Conservation (phyloP, 2,797 vertebrate species). For the Echiichthys vipera region DNA sequence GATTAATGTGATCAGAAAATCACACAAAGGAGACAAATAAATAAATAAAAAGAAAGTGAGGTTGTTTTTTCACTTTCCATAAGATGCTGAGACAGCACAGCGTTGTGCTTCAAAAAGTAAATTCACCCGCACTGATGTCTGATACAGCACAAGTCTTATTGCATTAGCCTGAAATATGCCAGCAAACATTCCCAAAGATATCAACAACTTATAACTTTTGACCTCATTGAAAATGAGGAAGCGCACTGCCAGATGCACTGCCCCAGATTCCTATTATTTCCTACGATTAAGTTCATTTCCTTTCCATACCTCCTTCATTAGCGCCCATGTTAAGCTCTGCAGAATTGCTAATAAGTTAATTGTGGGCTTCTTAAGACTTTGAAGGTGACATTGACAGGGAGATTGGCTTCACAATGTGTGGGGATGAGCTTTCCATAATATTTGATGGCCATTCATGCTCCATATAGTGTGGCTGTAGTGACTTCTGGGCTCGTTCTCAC, state of each 20-base stretch:
- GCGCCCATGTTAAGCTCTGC: constrained; percentile 67
- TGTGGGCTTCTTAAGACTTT: constrained; percentile 77
- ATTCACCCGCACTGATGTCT: constrained; percentile 18
- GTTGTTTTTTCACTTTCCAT: constrained; percentile 1
- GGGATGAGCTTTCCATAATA: constrained; percentile 76
- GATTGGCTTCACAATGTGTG: constrained; percentile 66
- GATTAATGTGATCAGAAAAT: background rate
- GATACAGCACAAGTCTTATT: background rate
- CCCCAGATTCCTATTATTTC: constrained; percentile 59
- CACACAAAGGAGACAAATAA: background rate
- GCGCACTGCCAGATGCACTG: background rate
- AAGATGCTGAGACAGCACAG: constrained; percentile 1
- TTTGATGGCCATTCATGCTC: constrained; percentile 59
- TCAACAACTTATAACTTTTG: constrained; percentile 19
- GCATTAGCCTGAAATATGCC: constrained; percentile 17
- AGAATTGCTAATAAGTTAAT: constrained; percentile 78
- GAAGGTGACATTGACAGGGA: constrained; percentile 78
- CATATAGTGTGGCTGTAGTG: constrained; percentile 31
- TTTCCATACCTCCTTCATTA: constrained; percentile 68
- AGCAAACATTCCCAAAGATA: constrained; percentile 24
- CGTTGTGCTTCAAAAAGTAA: background rate
- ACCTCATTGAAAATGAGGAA: constrained; percentile 16
- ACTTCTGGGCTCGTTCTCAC: constrained; percentile 35
- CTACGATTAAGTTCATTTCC: constrained; percentile 60
- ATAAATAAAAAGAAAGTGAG: background rate